Evolutionary conservation across 2,888 invertebrate genomes (phyloP).

Genomic region (Drosophila sordidula): DNA sequence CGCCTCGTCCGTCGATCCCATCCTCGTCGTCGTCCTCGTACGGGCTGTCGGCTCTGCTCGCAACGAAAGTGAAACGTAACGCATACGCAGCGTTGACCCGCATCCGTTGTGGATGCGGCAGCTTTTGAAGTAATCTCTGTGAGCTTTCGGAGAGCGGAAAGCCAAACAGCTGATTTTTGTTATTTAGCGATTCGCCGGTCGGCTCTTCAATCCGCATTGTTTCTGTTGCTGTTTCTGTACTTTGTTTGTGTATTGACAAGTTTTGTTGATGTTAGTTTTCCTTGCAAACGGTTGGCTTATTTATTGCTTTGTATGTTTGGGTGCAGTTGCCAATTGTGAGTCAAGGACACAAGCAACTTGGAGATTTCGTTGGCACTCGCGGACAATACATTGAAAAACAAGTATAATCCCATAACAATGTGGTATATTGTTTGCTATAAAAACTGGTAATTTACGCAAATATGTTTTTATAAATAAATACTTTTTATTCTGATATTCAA

Average conservation of each 20-base stretch:
- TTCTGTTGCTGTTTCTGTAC: slow-evolving; percentile 13
- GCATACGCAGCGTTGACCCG: slow-evolving; percentile 73
- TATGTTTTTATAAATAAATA: background rate
- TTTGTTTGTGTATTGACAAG: slow-evolving; percentile 26
- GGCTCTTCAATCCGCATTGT: slow-evolving; percentile 26
- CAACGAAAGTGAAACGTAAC: slow-evolving; percentile 76
- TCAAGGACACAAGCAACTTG: background rate
- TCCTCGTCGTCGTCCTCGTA: slow-evolving; percentile 7
- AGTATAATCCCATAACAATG: background rate
- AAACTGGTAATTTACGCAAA: no score
- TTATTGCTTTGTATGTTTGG: background rate
- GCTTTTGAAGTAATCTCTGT: slow-evolving; percentile 45
- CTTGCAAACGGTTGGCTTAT: slow-evolving; percentile 4
- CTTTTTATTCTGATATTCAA: background rate
- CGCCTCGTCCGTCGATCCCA: no score
- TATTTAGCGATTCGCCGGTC: slow-evolving; percentile 65
- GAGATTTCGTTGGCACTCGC: no score
- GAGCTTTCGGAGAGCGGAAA: slow-evolving; percentile 48
- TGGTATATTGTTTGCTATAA: no score
- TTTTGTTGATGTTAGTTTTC: slow-evolving; percentile 25
- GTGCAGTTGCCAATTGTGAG: background rate
- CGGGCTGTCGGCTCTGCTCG: slow-evolving; percentile 45
- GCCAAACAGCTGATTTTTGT: slow-evolving; percentile 77
- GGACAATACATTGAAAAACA: no score
- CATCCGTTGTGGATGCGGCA: slow-evolving; percentile 33